A percentile compares a stretch with the other conserved stretches of the same genome.
These are phyloP conservation scores for Oceanodroma tethys DNA, from an alignment of 2,113 vertebrate species.

Conservation along the genomic window DNA sequence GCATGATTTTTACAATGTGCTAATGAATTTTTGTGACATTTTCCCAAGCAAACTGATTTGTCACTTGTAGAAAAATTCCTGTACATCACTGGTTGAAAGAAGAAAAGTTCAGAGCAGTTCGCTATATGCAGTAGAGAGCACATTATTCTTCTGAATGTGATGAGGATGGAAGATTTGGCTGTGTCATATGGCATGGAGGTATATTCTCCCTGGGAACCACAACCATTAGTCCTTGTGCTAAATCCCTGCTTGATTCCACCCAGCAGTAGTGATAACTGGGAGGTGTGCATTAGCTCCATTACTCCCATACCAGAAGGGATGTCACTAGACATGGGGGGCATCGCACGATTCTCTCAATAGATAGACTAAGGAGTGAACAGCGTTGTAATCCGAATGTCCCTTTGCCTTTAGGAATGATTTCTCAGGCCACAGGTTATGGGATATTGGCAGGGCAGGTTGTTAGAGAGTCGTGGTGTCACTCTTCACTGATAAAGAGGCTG, in stretches of 20 bases:
- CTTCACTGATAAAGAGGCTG: neutral
- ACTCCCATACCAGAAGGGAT: neutral
- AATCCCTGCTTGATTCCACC: neutral
- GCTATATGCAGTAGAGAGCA: neutral
- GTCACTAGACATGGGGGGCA: accelerated
- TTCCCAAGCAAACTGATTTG: neutral
- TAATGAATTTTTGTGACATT: neutral
- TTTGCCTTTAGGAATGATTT: neutral
- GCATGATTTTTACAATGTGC: neutral
- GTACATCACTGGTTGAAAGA: neutral
- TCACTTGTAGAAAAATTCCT: neutral
- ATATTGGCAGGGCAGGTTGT: neutral
- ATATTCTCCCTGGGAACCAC: neutral
- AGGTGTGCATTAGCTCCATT: neutral
- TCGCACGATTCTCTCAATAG: neutral
- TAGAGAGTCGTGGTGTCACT: accelerated
- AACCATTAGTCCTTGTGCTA: neutral
- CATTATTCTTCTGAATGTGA: neutral
- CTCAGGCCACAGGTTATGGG: neutral
- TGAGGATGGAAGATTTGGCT: neutral
- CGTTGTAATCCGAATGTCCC: neutral
- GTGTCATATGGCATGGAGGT: neutral
- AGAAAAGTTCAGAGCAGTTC: neutral
- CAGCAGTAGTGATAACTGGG: neutral
- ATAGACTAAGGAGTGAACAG: neutral